phyloP scores from a whole-genome alignment of 2,888 invertebrate genomes.

The Auanema sp. region DNA sequence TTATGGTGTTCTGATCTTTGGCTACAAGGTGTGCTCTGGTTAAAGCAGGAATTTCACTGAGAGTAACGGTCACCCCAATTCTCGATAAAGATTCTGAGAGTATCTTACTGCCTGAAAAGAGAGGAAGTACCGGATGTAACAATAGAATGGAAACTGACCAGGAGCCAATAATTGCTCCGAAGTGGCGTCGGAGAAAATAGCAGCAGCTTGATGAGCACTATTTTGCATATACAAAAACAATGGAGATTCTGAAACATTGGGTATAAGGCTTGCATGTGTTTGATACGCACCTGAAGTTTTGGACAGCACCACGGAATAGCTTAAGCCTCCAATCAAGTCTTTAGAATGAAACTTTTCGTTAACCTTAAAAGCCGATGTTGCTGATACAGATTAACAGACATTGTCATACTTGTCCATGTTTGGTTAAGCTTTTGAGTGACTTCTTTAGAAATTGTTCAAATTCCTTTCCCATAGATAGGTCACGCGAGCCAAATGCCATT shows the following conservation, averaged over 20 bases:
- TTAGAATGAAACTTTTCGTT: constrained; percentile 57
- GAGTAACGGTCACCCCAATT: constrained; percentile 38
- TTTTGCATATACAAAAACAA: constrained; percentile 62
- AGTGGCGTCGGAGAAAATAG: constrained; percentile 63
- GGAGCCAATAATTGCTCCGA: constrained; percentile 47
- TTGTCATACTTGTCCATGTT: constrained; percentile 30
- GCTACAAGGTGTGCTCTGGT: constrained; percentile 29
- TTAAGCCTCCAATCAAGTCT: constrained; percentile 53
- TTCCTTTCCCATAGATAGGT: constrained; percentile 51
- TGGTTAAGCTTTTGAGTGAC: constrained; percentile 44
- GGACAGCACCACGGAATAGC: constrained; percentile 52
- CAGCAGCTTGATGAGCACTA: constrained; percentile 53
- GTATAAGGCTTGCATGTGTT: not conserved
- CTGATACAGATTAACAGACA: not conserved
- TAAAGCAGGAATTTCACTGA: constrained; percentile 18
- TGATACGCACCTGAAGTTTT: constrained; percentile 47
- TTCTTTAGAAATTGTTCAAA: constrained; percentile 61
- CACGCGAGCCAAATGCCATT: constrained; percentile 37
- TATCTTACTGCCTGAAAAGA: constrained; percentile 33
- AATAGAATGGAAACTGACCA: not conserved
- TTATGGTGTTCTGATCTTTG: constrained; percentile 28
- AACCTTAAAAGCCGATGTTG: constrained; percentile 20
- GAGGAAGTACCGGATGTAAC: not conserved
- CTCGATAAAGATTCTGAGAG: constrained; percentile 35
- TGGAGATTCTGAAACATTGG: constrained; percentile 47